phyloP scores from a whole-genome alignment of 2,888 invertebrate genomes.

The Eristalis intricaria region DNA sequence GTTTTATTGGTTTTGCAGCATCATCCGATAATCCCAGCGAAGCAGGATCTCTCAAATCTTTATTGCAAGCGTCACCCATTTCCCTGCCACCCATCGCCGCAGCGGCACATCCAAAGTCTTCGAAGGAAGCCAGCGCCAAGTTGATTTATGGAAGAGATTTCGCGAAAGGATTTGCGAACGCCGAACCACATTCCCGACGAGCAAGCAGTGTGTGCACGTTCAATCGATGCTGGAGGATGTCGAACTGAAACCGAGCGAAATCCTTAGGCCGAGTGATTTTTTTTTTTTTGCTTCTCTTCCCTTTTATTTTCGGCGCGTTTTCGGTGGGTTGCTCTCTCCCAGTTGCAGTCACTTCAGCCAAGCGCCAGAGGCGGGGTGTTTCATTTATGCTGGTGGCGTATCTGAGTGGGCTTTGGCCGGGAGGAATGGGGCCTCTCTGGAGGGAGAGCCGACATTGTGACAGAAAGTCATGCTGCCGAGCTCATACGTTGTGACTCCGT shows the following conservation, averaged over 20 bases:
- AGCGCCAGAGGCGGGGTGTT: constrained; percentile 3
- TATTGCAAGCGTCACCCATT: constrained; percentile 22
- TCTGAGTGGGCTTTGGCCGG: constrained; percentile 37
- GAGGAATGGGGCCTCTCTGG: background rate
- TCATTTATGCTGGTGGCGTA: constrained; percentile 68
- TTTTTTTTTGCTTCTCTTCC: background rate
- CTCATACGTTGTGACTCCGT: background rate
- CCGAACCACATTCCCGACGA: constrained; percentile 50
- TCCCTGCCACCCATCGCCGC: constrained; percentile 16
- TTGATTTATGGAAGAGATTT: constrained; percentile 72
- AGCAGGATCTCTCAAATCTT: constrained; percentile 51
- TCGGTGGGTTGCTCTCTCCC: constrained; percentile 39
- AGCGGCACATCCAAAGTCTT: constrained; percentile 7
- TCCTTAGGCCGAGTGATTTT: constrained; percentile 58
- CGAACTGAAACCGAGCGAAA: background rate
- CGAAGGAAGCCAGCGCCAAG: constrained; percentile 35
- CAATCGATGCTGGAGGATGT: background rate
- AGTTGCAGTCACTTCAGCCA: constrained; percentile 53
- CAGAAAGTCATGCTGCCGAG: constrained; percentile 11
- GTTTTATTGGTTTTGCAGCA: constrained; percentile 65
- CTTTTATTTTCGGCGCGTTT: background rate
- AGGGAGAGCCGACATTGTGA: constrained; percentile 16
- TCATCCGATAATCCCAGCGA: constrained; percentile 64
- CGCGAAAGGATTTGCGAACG: constrained; percentile 63
- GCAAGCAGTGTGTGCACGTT: constrained; percentile 53